Conservation (phyloP, 2,113 vertebrate genomes). For the Gopherus evgoodei region DNA sequence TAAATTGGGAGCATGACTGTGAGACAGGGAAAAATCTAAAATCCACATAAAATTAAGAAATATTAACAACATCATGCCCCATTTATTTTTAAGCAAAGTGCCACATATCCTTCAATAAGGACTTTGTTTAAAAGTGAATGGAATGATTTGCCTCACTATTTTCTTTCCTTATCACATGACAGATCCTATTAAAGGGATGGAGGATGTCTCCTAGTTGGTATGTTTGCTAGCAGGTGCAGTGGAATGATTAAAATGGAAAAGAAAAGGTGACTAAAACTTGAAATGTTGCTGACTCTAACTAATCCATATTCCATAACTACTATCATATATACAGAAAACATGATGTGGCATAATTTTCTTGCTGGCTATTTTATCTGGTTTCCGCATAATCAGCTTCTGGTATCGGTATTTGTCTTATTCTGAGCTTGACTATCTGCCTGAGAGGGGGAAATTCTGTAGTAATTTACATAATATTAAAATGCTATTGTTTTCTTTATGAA, state of each 20-base stretch:
- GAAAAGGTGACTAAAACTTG: accelerated
- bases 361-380: not conserved
- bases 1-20: not conserved
- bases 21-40: not conserved
- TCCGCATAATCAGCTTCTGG: accelerated
- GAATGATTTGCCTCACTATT: not conserved
- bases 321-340: too few relatives aligned
- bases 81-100: not conserved
- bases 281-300: accelerated
- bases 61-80: not conserved
- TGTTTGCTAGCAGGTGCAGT: accelerated
- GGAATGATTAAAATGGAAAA: accelerated
- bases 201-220: accelerated
- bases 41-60: not conserved
- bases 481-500: accelerated
- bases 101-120: not conserved
- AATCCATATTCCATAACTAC: accelerated
- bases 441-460: accelerated
- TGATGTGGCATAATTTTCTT: accelerated
- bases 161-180: not conserved
- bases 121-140: not conserved
- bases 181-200: accelerated
- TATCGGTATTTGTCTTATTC: accelerated
- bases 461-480: accelerated
- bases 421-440: not conserved